A percentile compares a stretch with the other conserved stretches of the same genome.
Conservation (phyloP, 2,797 vertebrate species). For the Mallotus villosus region DNA sequence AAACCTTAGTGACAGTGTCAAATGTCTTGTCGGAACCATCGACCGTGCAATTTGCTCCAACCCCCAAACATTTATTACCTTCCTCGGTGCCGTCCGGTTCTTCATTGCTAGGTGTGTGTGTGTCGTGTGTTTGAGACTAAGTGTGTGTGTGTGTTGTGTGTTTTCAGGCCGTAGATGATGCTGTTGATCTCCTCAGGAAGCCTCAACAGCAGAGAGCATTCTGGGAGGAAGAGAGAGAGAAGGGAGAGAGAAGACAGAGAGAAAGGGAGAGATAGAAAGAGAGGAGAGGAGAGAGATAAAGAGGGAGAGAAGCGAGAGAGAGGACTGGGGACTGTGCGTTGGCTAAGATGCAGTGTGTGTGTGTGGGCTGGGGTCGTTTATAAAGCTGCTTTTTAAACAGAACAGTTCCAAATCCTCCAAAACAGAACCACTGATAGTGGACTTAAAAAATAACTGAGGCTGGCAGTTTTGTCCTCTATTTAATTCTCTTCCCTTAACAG, state of each 20-base stretch:
- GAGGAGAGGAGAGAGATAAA: no score
- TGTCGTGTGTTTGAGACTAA: not conserved
- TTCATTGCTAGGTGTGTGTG: not conserved
- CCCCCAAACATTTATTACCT: slow-evolving; percentile 68
- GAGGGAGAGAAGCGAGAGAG: not conserved
- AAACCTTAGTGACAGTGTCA: slow-evolving; percentile 60
- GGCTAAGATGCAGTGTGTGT: not conserved
- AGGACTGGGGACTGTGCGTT: not conserved
- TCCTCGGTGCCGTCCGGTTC: slow-evolving; percentile 47
- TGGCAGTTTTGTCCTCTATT: not conserved
- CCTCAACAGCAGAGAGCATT: no score
- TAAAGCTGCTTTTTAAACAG: not conserved
- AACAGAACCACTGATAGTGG: slow-evolving; percentile 6
- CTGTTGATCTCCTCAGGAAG: no score
- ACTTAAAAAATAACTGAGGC: slow-evolving; percentile 1
- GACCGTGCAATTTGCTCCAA: slow-evolving; percentile 64
- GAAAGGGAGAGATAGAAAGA: no score
- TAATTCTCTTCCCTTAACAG: slow-evolving; percentile 1
- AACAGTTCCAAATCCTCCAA: not conserved
- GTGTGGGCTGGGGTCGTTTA: not conserved
- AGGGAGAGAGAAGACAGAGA: no score
- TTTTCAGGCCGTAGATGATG: no score
- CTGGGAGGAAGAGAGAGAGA: no score
- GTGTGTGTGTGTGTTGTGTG: not conserved
- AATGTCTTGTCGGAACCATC: slow-evolving; percentile 52